These are phyloP conservation scores for Phyllostomus discolor DNA, from an alignment of 2,113 vertebrate species.

Conservation along the genomic window DNA sequence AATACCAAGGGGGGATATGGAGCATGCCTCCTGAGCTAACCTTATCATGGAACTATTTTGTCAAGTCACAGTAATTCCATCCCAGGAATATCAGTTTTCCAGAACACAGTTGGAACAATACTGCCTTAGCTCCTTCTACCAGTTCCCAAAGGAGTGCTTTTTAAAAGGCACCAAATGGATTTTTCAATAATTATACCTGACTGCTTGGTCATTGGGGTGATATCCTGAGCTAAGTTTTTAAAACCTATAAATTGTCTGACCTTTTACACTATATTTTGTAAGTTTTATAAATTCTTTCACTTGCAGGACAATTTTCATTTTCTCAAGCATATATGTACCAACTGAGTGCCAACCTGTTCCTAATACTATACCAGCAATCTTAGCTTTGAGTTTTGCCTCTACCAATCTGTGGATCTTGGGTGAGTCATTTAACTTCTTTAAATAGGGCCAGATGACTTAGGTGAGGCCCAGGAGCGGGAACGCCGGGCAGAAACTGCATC, in stretches of 20 bases:
- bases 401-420: neutral
- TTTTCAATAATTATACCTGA: neutral
- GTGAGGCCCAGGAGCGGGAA: neutral
- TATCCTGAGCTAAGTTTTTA: neutral
- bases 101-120: neutral
- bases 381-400: neutral
- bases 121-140: neutral
- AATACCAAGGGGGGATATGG: neutral
- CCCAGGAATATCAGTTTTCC: neutral
- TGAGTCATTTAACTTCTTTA: neutral
- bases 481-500: neutral
- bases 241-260: neutral
- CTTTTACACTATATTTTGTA: neutral
- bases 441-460: neutral
- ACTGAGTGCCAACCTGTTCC: neutral
- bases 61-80: neutral
- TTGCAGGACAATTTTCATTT: neutral
- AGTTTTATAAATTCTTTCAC: neutral
- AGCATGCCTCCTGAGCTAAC: neutral
- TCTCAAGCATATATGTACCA: neutral
- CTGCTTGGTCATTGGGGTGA: neutral
- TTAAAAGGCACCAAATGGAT: neutral
- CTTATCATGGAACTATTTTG: neutral
- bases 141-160: neutral
- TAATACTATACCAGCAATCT: neutral